Percentiles rank a stretch among this genome's conserved stretches.
phyloP scores from a whole-genome alignment of 2,113 vertebrate genomes.

The Leucoraja erinaceus region DNA sequence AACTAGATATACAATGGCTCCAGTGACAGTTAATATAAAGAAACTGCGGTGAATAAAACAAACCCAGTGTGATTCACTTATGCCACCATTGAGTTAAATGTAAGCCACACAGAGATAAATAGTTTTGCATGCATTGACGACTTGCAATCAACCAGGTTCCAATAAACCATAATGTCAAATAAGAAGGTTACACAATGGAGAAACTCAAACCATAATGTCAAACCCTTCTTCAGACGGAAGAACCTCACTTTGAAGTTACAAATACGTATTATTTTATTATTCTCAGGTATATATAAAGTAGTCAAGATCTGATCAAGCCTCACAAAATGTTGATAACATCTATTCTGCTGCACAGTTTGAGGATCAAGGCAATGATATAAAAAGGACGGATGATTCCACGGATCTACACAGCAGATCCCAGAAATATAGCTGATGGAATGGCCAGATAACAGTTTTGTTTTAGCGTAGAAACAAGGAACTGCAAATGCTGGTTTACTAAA shows the following conservation, averaged over 20 bases:
- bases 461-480: too few relatives aligned
- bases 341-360: too few relatives aligned
- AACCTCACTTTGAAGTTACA: not conserved
- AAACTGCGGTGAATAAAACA: not conserved
- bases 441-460: too few relatives aligned
- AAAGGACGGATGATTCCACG: too few relatives aligned
- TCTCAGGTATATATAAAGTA: not conserved
- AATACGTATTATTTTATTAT: not conserved
- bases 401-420: too few relatives aligned
- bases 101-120: not conserved
- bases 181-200: too few relatives aligned
- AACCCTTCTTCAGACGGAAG: too few relatives aligned
- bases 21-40: not conserved
- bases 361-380: too few relatives aligned
- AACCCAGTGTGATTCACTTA: not conserved
- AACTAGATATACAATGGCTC: not conserved
- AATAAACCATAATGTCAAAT: not conserved
- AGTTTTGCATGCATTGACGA: not conserved
- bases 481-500: too few relatives aligned
- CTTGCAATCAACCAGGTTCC: not conserved
- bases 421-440: too few relatives aligned
- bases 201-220: not conserved
- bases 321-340: not conserved
- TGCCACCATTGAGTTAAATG: not conserved
- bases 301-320: not conserved